Conservation (phyloP, 2,797 vertebrate species). For the Liasis olivaceus region DNA sequence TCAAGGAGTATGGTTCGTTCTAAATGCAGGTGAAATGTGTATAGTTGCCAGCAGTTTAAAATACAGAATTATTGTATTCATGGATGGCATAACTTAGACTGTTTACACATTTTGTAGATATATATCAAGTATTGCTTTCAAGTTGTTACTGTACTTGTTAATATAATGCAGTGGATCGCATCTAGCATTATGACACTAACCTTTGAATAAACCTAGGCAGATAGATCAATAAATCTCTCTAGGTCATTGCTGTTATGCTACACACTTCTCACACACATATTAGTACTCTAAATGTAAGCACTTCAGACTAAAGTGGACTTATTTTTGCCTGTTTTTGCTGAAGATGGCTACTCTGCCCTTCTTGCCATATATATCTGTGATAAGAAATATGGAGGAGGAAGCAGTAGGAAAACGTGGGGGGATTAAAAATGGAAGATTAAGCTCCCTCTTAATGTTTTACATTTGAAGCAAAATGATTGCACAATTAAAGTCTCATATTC, state of each 20-base stretch:
- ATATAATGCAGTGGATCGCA: background rate
- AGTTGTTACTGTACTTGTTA: background rate
- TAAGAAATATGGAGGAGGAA: too few relatives aligned
- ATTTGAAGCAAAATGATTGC: background rate
- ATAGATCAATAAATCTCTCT: background rate
- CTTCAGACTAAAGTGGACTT: background rate
- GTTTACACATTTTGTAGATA: background rate
- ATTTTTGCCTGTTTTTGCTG: background rate
- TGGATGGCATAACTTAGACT: background rate
- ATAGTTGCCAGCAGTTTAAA: constrained; percentile 44
- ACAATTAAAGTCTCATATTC: background rate
- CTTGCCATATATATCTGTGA: background rate
- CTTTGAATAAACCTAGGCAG: background rate
- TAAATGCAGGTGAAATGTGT: constrained; percentile 40
- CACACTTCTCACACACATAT: background rate
- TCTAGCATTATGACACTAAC: background rate
- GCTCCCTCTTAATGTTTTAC: background rate
- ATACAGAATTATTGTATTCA: constrained; percentile 31
- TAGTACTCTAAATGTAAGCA: background rate
- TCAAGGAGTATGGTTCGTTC: constrained; percentile 40
- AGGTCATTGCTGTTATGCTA: background rate
- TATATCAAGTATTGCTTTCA: background rate
- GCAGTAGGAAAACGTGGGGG: background rate
- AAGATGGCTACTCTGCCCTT: background rate
- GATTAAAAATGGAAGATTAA: background rate